Conservation (phyloP, 2,797 vertebrate species). For the Strix occidentalis region DNA sequence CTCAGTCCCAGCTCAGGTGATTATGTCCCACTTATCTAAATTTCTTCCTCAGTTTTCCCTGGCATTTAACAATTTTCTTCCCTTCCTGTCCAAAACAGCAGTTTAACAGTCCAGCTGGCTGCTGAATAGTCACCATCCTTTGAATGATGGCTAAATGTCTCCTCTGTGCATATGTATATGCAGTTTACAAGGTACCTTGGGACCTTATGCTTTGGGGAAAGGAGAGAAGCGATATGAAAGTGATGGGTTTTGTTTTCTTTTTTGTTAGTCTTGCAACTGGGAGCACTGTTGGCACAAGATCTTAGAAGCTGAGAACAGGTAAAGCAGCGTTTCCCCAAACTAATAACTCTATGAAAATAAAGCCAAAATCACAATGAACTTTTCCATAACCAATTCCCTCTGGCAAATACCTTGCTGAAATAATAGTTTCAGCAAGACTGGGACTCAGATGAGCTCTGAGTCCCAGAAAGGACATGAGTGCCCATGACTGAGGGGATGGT, state of each 20-base stretch:
- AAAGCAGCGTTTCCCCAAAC: neutral
- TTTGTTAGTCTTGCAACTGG: neutral
- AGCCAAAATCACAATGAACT: neutral
- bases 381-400: neutral
- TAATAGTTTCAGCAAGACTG: neutral
- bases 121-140: neutral
- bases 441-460: neutral
- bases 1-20: conserved; percentile 37
- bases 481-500: no score
- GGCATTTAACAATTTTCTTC: conserved; percentile 28
- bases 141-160: neutral
- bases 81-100: neutral
- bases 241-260: neutral
- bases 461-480: accelerated
- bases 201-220: neutral
- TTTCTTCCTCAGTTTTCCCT: conserved; percentile 41
- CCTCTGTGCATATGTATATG: neutral
- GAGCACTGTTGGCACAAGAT: neutral
- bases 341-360: neutral
- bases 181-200: neutral
- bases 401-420: neutral
- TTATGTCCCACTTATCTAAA: conserved; percentile 42
- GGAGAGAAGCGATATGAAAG: neutral
- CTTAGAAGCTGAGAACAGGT: neutral
- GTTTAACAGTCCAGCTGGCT: neutral